Evolutionary conservation across 2,888 invertebrate genomes (phyloP), one percentile per base, ranked within the genome.

Genomic region (Pseudanteris insignis): DNA sequence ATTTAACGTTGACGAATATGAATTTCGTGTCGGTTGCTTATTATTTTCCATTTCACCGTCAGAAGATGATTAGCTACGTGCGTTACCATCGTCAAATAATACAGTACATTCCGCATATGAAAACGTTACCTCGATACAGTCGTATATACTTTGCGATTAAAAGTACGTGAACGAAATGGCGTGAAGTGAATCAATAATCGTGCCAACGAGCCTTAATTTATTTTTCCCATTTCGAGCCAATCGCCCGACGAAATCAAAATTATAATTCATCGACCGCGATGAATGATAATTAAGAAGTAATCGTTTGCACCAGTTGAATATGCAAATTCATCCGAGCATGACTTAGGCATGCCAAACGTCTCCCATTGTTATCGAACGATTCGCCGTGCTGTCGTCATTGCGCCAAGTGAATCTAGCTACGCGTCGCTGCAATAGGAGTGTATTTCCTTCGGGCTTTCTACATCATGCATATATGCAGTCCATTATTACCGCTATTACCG

Each of bases 391-490:
- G 43, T 58, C 48, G 26, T 40, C 38, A n/a, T 46, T 37, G 47
- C 9, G 47, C 32, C 2, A 41, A 30, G 36, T 25, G 40, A 55
- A 33, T 40, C 14, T 26, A 13, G 24, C 32, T 15, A 34, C 43
- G 32, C 33, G 38, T 36, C 5, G 10, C 14, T 18, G 40, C 37
- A 38, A 38, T 21, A 40, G 33, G 54, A 38, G 43, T 43, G 43
- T 48, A 29, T 41, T 40, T 60, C 60, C 43, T 48, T 37, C 37
- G 33, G 24, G 44, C 43, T 38, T 48, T 40, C 51, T 28, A 25
- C 12, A 48, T 54, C 60, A 48, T 54, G 43, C 59, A 60, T 53
- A 60, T 60, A 53, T 60, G 48, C 48, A 38, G 34, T 15, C 40
- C 24, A 40, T 54, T 54, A 60, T 43, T 54, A 33, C 18, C 38